Conservation (phyloP, 2,888 invertebrate genomes). For the Agrochola lychnidis region DNA sequence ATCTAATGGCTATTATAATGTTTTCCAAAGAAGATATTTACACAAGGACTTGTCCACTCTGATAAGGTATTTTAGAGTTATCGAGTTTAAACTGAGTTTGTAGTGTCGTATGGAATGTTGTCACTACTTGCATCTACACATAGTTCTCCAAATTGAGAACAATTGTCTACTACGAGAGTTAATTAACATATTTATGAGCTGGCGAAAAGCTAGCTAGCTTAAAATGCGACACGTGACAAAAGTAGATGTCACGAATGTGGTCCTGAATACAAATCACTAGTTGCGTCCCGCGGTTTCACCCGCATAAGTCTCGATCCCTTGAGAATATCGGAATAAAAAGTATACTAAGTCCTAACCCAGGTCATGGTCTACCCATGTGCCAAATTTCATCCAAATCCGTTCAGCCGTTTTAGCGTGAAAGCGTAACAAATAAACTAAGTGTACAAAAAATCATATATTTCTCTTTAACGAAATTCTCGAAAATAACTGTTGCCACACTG, state of each 20-base stretch:
- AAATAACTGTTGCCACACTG: conserved; percentile 10
- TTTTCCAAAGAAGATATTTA: background rate
- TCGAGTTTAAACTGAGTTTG: background rate
- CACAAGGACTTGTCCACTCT: background rate
- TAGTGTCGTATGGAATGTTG: background rate
- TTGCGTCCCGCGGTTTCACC: no score
- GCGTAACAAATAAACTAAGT: no score
- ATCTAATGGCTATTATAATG: background rate
- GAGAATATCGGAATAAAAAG: no score
- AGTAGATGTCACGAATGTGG: conserved; percentile 1
- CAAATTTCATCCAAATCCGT: no score
- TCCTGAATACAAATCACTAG: conserved; percentile 42
- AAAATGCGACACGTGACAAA: conserved; percentile 11
- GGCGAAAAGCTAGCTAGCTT: conserved; percentile 29
- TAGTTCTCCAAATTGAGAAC: conserved; percentile 2
- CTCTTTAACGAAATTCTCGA: background rate
- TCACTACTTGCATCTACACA: background rate
- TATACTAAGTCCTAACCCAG: no score
- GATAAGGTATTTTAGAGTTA: conserved; percentile 2
- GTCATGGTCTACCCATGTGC: no score
- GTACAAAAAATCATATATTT: no score
- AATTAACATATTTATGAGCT: conserved; percentile 43
- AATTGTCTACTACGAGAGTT: background rate
- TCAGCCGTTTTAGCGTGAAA: no score
- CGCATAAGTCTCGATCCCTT: no score